Conservation (phyloP, 2,888 invertebrate species). For the Panzeria rudis region DNA sequence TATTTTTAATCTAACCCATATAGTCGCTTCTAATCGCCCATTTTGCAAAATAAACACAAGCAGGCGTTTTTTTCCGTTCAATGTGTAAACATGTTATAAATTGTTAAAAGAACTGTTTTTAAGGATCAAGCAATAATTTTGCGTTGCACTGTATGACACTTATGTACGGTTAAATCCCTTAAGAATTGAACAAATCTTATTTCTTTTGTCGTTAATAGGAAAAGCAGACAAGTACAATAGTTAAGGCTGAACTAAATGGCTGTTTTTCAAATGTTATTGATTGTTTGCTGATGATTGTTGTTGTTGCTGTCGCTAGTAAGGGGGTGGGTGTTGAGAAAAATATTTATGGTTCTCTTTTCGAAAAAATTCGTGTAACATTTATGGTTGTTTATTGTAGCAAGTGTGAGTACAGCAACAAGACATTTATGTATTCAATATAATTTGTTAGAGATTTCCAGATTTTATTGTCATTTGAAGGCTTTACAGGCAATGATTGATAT, state of each 20-base stretch:
- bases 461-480: constrained; percentile 14
- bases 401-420: neutral
- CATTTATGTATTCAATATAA: constrained; percentile 21
- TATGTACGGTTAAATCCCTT: neutral
- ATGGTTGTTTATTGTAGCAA: neutral
- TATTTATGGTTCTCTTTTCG: constrained; percentile 1
- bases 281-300: constrained; percentile 11
- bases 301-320: neutral
- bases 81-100: no score
- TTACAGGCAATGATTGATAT: constrained; percentile 13
- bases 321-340: neutral
- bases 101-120: no score
- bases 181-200: neutral
- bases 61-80: no score
- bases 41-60: no score
- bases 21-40: no score
- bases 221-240: neutral
- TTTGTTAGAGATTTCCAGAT: constrained; percentile 31
- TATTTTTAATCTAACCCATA: no score
- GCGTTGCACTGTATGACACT: neutral
- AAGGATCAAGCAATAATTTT: neutral
- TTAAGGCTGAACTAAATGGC: neutral
- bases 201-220: neutral
- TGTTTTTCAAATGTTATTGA: constrained; percentile 30
- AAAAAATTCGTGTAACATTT: neutral